phyloP scores from a whole-genome alignment of 1,140 invertebrate genomes.

The Marisa cornuarietis region DNA sequence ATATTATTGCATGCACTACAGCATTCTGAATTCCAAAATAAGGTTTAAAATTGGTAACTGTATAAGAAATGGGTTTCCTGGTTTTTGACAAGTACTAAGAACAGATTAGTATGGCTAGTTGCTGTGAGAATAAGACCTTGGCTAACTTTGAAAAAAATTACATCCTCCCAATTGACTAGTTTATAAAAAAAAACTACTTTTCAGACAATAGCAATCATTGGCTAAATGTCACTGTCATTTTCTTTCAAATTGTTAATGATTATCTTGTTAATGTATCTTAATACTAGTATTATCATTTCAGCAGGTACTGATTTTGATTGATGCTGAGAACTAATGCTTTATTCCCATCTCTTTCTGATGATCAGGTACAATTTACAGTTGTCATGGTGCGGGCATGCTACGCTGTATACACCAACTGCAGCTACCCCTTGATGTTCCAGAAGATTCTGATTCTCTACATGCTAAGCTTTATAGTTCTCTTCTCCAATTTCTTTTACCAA shows the following conservation, averaged over 20 bases:
- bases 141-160: too few species aligned
- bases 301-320: constrained; percentile 1
- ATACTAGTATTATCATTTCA: not conserved
- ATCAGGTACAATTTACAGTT: constrained; percentile 83
- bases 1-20: not conserved
- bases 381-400: constrained; percentile 79
- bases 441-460: constrained; percentile 62
- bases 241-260: too few species aligned
- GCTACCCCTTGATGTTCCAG: constrained; percentile 62
- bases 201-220: too few species aligned
- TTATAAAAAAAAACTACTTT: too few species aligned
- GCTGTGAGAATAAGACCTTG: too few species aligned
- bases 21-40: not conserved
- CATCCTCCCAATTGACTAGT: too few species aligned
- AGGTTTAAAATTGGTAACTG: constrained; percentile 45
- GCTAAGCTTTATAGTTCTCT: constrained; percentile 73
- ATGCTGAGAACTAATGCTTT: not conserved
- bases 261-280: not conserved
- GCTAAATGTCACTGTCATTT: too few species aligned
- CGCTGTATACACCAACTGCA: constrained; percentile 57
- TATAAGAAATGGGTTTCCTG: constrained; percentile 35
- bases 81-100: too few species aligned
- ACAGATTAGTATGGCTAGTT: too few species aligned
- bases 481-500: constrained; percentile 84
- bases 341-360: not conserved